Evolutionary conservation across 2,888 invertebrate species (phyloP).

Genomic region (Hedya salicella): DNA sequence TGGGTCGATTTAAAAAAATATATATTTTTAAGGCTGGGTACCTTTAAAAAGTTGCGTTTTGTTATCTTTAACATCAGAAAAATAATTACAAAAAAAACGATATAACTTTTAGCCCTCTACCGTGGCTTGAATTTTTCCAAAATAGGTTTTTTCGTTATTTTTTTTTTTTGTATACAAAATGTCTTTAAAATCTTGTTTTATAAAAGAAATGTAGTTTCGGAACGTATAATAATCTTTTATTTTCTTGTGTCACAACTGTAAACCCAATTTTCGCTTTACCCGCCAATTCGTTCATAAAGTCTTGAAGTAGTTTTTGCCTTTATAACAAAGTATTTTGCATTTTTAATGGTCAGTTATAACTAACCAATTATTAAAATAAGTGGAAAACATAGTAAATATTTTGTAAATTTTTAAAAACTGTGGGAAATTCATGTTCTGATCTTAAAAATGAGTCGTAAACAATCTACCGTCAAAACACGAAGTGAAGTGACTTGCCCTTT

Average conservation of each 20-base stretch:
- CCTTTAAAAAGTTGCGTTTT: no score
- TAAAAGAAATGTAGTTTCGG: no score
- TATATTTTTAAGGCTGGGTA: no score
- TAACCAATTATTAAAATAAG: conserved; percentile 2
- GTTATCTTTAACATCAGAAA: no score
- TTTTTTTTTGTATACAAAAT: no score
- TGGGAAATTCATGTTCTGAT: background rate
- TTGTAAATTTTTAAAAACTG: background rate
- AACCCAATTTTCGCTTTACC: conserved; percentile 6
- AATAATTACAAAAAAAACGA: no score
- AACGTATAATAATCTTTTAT: background rate
- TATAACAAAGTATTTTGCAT: background rate
- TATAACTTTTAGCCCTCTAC: no score
- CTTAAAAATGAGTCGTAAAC: conserved; percentile 9
- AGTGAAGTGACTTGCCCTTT: conserved; percentile 12
- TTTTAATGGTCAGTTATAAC: no score
- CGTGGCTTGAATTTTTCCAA: no score
- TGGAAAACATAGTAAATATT: background rate
- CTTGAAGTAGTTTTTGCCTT: background rate
- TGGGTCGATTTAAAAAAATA: no score
- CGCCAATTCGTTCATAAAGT: conserved; percentile 13
- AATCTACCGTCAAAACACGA: conserved; percentile 17
- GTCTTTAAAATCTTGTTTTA: no score
- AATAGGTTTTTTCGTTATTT: no score
- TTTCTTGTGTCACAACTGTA: conserved; percentile 10